Percentiles rank a stretch among this genome's conserved stretches.
Conservation (phyloP, 2,113 vertebrate species). For the Dicrurus megarhynchus region DNA sequence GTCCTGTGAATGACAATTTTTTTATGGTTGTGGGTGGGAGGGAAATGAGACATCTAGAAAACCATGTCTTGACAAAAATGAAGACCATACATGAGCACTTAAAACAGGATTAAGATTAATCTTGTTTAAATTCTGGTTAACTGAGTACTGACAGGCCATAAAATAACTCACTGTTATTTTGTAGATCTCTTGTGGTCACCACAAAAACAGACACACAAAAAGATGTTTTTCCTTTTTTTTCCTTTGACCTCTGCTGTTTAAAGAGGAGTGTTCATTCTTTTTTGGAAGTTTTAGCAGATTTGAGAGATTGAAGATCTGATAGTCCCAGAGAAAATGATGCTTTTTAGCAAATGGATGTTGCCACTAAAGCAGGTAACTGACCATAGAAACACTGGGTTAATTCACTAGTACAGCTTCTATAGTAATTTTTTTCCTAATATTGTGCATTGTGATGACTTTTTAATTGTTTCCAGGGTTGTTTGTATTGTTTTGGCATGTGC, state of each 20-base stretch:
- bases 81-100: background rate
- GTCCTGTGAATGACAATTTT: background rate
- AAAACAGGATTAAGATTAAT: background rate
- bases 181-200: background rate
- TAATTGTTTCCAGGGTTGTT: background rate
- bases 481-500: background rate
- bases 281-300: background rate
- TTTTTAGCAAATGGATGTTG: background rate
- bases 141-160: background rate
- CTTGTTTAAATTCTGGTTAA: conserved; percentile 3
- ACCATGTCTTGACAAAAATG: background rate
- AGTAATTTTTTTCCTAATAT: background rate
- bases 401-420: background rate
- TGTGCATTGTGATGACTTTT: background rate
- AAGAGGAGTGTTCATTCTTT: background rate
- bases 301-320: background rate
- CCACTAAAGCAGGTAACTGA: background rate
- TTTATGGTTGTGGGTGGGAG: background rate
- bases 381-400: background rate
- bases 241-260: background rate
- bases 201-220: background rate
- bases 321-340: background rate
- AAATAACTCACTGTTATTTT: background rate
- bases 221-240: background rate
- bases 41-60: conserved; percentile 29